Base-by-base conservation (phyloP, 2,797 vertebrate species). In the Ptychadena robeensis region DNA sequence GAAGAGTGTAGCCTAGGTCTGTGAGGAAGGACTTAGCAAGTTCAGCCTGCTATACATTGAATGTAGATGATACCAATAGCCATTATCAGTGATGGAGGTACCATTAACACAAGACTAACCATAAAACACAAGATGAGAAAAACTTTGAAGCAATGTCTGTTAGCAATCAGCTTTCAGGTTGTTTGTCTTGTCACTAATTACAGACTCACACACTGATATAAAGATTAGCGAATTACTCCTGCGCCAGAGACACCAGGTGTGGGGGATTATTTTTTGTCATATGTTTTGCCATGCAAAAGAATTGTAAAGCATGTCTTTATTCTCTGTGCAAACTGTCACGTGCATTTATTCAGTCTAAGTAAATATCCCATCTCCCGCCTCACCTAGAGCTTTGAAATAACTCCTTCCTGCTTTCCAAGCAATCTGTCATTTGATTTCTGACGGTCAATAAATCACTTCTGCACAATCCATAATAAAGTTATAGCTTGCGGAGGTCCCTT, bases 361-460 rank as follows among this genome's bases (percentile, higher is more conserved):
- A 38, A 82, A 82, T 27, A 67, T 32, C 2, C 30, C 35, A 64
- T 78, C 38, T 15, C 6, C 25, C 30, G 40, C 37, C 12, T 4
- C 14, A 9, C 40, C 9, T 18, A 10, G 9, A 30, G 44, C 34
- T 34, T 25, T 10, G 40, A 66, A 74, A 73, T 81, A 3, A 73
- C 38, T 67, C 31, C 66, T 22, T 57, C 71, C 38, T 44, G n/a
- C 40, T 30, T 38, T 63, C 64, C 32, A 31, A 57, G 72, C 63
- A 82, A 61, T 68, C 72, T 69, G 34, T 82, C 72, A 44, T 69
- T 31, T 69, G 48, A 48, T 59, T 82, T 75, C 27, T 82, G 70
- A 66, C 12, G 48, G 73, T 75, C 80, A 75, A 82, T 75, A 53
- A 53, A 82, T 82, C 73, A 75, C 28, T 82, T 53, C 5, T 30